A percentile compares a stretch with the other conserved stretches of the same genome.
Evolutionary conservation across 2,888 invertebrate genomes (phyloP).

Genomic region (Drosophila subsilvestris): DNA sequence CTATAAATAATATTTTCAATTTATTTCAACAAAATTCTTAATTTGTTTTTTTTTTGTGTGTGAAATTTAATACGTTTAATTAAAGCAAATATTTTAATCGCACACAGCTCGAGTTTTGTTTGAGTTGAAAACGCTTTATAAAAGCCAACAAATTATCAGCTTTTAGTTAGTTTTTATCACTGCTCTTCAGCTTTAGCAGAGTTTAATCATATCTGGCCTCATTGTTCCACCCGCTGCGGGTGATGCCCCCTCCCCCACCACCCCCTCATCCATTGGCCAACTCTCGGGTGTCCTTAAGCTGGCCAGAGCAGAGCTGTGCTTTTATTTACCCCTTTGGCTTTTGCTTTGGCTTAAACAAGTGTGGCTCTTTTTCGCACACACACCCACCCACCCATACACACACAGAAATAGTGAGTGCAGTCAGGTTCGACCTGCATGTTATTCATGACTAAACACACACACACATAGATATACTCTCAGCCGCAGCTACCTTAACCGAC

Average conservation of each 20-base stretch:
- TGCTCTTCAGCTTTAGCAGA: slow-evolving; percentile 51
- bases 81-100: not conserved
- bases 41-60: not conserved
- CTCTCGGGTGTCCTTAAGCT: slow-evolving; percentile 48
- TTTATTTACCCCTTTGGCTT: slow-evolving; percentile 75
- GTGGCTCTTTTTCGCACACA: slow-evolving; percentile 54
- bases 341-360: slow-evolving; percentile 57
- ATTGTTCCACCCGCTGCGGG: slow-evolving; percentile 59
- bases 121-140: slow-evolving; percentile 21
- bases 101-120: slow-evolving; percentile 3
- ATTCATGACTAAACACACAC: slow-evolving; percentile 69
- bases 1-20: not conserved
- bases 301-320: slow-evolving; percentile 58
- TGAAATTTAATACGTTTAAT: not conserved
- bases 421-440: slow-evolving; percentile 78
- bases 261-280: not conserved
- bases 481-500: slow-evolving; percentile 31
- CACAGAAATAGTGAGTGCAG: slow-evolving; percentile 49
- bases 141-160: slow-evolving; percentile 38
- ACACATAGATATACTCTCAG: slow-evolving; percentile 1
- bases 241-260: not conserved
- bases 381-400: slow-evolving; percentile 21
- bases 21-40: not conserved
- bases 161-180: slow-evolving; percentile 46
- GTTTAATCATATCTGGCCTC: slow-evolving; percentile 65